Evolutionary conservation across 2,888 invertebrate species (phyloP).

Genomic region (Macaria notata): DNA sequence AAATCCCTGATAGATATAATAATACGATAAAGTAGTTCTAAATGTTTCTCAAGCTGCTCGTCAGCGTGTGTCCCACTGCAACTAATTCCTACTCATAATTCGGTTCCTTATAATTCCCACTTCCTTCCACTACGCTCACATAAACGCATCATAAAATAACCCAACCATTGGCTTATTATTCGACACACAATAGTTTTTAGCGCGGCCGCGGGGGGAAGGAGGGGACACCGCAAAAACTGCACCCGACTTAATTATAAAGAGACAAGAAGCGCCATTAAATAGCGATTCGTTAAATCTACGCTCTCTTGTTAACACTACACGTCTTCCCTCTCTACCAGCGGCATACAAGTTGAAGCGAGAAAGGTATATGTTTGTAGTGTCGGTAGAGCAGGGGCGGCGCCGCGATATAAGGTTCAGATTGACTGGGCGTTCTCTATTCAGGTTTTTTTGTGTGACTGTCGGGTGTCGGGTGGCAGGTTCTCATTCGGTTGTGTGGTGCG

Average conservation of each 20-base stretch:
- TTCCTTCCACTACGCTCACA: slow-evolving; percentile 25
- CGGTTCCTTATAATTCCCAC: slow-evolving; percentile 19
- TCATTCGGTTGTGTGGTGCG: slow-evolving; percentile 74
- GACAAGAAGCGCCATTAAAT: slow-evolving; percentile 82
- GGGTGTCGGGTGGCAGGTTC: slow-evolving; percentile 70
- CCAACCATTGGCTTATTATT: slow-evolving; percentile 54
- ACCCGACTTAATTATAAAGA: slow-evolving; percentile 83
- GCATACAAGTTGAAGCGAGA: slow-evolving; percentile 44
- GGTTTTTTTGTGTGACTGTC: slow-evolving; percentile 71
- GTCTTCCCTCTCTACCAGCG: slow-evolving; percentile 51
- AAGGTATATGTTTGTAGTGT: slow-evolving; percentile 48
- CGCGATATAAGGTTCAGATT: slow-evolving; percentile 78
- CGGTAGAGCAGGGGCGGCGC: slow-evolving; percentile 89
- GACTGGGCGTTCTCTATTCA: slow-evolving; percentile 80
- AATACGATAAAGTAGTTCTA: too few species aligned
- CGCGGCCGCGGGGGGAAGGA: slow-evolving; percentile 34
- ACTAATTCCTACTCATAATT: too few species aligned
- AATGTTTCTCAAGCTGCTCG: too few species aligned
- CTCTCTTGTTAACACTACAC: slow-evolving; percentile 75
- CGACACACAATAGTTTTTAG: slow-evolving; percentile 67
- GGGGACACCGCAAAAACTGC: slow-evolving; percentile 76
- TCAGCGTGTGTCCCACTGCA: too few species aligned
- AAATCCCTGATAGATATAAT: too few species aligned
- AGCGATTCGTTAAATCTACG: slow-evolving; percentile 82
- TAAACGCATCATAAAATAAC: slow-evolving; percentile 51